These are phyloP conservation scores for Drosophila hawaiiensis DNA, from an alignment of 2,888 invertebrate genomes.

Conservation along the genomic window DNA sequence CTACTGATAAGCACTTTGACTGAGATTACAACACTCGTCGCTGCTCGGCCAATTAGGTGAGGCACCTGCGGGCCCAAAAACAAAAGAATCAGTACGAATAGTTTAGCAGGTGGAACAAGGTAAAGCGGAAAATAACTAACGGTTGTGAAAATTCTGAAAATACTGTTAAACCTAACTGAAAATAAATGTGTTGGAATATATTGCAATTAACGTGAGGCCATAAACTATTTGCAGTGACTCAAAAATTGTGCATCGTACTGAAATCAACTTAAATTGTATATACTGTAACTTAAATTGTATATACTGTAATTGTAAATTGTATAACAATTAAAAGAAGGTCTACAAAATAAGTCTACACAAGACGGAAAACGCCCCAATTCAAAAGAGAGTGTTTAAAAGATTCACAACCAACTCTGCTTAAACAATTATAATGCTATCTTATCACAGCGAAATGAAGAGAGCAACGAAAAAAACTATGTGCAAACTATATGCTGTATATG, in stretches of 20 bases:
- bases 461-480: neutral
- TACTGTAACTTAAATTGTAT: too few species aligned
- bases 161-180: neutral
- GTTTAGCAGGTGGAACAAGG: constrained; percentile 79
- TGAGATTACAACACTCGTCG: constrained; percentile 55
- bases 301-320: neutral
- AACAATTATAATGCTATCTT: constrained; percentile 54
- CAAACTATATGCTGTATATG: constrained; percentile 1
- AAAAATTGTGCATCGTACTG: constrained; percentile 2
- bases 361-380: constrained; percentile 20
- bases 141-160: constrained; percentile 9
- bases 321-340: constrained; percentile 3
- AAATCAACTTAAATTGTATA: neutral
- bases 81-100: constrained; percentile 70
- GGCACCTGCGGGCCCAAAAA: constrained; percentile 48
- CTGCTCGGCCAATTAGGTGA: constrained; percentile 45
- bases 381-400: constrained; percentile 3
- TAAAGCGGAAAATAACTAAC: constrained; percentile 43
- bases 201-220: neutral
- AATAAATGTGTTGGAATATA: constrained; percentile 15
- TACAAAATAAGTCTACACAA: constrained; percentile 19
- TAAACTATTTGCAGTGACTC: neutral
- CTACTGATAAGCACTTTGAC: constrained; percentile 48
- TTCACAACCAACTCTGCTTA: constrained; percentile 28
- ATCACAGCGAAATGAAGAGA: constrained; percentile 48